A percentile compares a stretch with the other conserved stretches of the same genome.
Conservation (phyloP, 2,113 vertebrate species). For the Sporophila hypoxantha region DNA sequence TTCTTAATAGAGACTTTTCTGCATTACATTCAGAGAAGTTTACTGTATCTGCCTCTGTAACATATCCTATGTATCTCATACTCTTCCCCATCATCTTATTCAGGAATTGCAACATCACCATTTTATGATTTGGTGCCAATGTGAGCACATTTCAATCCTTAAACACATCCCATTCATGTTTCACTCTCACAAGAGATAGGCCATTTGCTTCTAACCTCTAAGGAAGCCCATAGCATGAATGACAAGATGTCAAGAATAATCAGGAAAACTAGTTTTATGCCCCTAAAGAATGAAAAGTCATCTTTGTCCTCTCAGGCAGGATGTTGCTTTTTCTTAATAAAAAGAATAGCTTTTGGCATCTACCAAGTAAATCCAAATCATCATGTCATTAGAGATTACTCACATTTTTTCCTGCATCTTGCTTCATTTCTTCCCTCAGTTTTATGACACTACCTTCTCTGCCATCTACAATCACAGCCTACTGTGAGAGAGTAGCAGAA, state of each 20-base stretch:
- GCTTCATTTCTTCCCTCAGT: background rate
- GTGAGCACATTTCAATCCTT: background rate
- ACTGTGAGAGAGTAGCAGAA: background rate
- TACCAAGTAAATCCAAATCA: background rate
- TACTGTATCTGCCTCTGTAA: background rate
- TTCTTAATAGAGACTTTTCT: background rate
- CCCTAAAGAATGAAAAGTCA: background rate
- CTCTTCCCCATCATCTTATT: background rate
- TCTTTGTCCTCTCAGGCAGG: background rate
- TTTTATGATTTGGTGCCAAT: background rate
- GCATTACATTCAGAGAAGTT: background rate
- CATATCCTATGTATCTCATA: background rate
- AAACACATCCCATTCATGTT: background rate
- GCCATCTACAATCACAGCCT: background rate
- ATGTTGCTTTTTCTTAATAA: background rate
- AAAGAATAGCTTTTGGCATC: background rate
- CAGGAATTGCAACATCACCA: background rate
- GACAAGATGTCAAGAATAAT: constrained; percentile 16
- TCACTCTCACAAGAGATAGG: background rate
- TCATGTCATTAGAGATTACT: background rate
- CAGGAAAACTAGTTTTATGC: background rate
- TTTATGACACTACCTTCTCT: background rate
- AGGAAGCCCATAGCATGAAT: background rate
- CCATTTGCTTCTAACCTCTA: background rate
- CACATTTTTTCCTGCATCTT: background rate